Conservation (phyloP, 2,888 invertebrate genomes). For the Alcis repandata region DNA sequence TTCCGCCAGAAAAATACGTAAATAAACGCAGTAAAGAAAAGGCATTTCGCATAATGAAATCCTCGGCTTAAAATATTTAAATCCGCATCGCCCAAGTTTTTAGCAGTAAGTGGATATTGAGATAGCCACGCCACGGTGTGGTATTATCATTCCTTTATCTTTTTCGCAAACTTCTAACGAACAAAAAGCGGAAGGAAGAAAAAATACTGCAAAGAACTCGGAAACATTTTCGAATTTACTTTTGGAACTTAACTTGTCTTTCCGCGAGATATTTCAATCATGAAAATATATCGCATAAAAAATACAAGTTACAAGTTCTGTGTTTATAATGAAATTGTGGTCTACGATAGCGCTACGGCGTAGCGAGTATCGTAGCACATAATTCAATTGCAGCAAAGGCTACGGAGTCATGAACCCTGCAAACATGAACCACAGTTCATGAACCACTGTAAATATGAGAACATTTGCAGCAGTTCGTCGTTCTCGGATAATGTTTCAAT, state of each 20-base stretch:
- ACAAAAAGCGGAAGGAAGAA: slow-evolving; percentile 21
- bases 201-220: slow-evolving; percentile 22
- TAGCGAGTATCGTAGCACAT: background rate
- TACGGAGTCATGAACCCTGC: background rate
- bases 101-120: slow-evolving; percentile 35
- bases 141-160: slow-evolving; percentile 42
- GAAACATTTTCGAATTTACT: slow-evolving; percentile 23
- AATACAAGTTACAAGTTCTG: background rate
- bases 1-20: slow-evolving; percentile 28
- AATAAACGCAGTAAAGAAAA: slow-evolving; percentile 40
- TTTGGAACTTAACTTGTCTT: slow-evolving; percentile 2
- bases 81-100: slow-evolving; percentile 45
- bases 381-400: slow-evolving; percentile 11
- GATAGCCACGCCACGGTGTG: slow-evolving; percentile 30
- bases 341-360: slow-evolving; percentile 5
- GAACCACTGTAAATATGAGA: background rate
- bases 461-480: background rate
- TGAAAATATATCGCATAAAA: background rate
- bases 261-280: background rate
- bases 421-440: slow-evolving; percentile 2
- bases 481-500: background rate
- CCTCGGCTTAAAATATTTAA: slow-evolving; percentile 43
- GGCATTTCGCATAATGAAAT: slow-evolving; percentile 38
- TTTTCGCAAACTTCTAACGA: slow-evolving; percentile 32
- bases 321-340: background rate